A percentile compares a stretch with the other conserved stretches of the same genome.
phyloP scores from a whole-genome alignment of 2,797 vertebrate genomes.

The Pseudocheirus occidentalis region DNA sequence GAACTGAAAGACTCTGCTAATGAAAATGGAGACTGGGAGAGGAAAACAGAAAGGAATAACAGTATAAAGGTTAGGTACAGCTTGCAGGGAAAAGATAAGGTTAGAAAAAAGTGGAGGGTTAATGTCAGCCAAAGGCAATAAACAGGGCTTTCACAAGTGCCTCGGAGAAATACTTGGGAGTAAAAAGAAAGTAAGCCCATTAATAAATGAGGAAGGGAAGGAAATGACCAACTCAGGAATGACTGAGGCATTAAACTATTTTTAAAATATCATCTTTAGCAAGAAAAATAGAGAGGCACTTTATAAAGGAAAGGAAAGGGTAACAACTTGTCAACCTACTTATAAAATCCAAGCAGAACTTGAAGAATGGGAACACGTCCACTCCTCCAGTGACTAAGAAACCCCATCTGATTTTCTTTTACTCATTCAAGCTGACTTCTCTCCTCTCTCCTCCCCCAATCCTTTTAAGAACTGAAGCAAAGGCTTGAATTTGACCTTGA shows the following conservation, averaged over 20 bases:
- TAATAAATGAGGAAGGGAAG: constrained; percentile 75
- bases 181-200: constrained; percentile 64
- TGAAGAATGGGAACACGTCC: background rate
- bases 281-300: constrained; percentile 59
- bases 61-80: constrained; percentile 72
- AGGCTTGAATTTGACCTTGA: background rate
- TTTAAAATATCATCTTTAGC: constrained; percentile 63
- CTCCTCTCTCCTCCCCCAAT: background rate
- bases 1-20: background rate
- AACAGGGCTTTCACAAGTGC: constrained; percentile 65
- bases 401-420: background rate
- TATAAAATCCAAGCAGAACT: background rate
- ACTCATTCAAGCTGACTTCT: background rate
- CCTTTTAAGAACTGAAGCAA: background rate
- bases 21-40: constrained; percentile 33
- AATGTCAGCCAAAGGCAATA: constrained; percentile 78
- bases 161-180: constrained; percentile 60
- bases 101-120: constrained; percentile 68
- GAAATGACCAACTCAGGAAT: constrained; percentile 74
- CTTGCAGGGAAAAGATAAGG: constrained; percentile 72
- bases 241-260: constrained; percentile 73
- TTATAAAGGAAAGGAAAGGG: background rate
- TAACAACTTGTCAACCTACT: background rate
- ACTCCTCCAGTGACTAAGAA: background rate
- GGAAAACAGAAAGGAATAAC: constrained; percentile 61